Evolutionary conservation across 1,140 invertebrate genomes (phyloP), one percentile per base, ranked within the genome.

Genomic region (Rhagoletis pomonella): DNA sequence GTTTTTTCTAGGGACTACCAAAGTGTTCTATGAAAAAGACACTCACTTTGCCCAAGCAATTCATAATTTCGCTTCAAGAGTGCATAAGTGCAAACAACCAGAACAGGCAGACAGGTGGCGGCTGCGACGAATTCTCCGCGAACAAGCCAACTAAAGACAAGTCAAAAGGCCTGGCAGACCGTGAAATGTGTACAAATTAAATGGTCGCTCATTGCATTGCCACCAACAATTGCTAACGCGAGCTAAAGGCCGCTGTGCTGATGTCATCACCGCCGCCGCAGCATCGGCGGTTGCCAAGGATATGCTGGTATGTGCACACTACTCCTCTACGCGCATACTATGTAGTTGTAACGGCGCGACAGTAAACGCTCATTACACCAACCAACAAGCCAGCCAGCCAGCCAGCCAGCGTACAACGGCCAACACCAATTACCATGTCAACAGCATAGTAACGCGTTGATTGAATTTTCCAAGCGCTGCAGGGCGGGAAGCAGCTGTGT

Each of bases 101-200:
- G 47, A 81, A 81, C n/a, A 81, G 73, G 55, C 47, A 81, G 73
- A 81, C 73, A 58, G 73, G 73, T 81, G 47, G 17, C 73, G 55
- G 55, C n/a, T 67, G 5, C 7, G 67, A 9, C 10, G 65, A 29
- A 10, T 55, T n/a, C 73, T n/a, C 19, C 17, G 73, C 47, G 47
- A 81, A 19, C 17, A 50, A 55, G 73, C 29, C 73, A 81, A 81
- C 47, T 81, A 47, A 81, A 81, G 55, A 55, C 73, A 81, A 81
- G 73, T 81, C 73, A 81, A 58, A 81, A 55, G 73, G 47, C 42
- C 47, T 9, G 73, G 55, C 73, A 81, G 73, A 81, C 73, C 73
- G 73, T 81, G 73, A 81, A 81, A 81, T 81, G 73, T 81, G 73
- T 55, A 81, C 47, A 81, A 81, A 81, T 81, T 81, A 81, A 81